Percentiles rank a stretch among this genome's conserved stretches.
phyloP scores from a whole-genome alignment of 2,797 vertebrate species.

The Xyrichtys novacula region DNA sequence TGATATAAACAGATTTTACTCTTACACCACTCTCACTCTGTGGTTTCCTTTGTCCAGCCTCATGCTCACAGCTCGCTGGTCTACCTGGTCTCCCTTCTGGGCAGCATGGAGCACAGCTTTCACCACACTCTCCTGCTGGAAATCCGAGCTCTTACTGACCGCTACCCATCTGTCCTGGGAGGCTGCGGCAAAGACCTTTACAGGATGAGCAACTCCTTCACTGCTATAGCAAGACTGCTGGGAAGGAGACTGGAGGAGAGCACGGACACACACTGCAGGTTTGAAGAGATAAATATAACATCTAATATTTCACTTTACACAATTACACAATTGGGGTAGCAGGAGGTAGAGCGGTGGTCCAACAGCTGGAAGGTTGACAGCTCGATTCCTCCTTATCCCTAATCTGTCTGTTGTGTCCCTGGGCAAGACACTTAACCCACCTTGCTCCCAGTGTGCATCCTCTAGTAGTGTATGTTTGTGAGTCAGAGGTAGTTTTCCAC shows the following conservation, averaged over 20 bases:
- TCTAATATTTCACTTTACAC: too few relatives aligned
- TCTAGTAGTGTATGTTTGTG: too few relatives aligned
- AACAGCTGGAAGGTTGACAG: too few relatives aligned
- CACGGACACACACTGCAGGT: constrained; percentile 80
- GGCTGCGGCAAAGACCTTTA: constrained; percentile 91
- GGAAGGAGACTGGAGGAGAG: constrained; percentile 82
- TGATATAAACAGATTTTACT: background rate
- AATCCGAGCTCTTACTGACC: constrained; percentile 90
- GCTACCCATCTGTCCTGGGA: constrained; percentile 87
- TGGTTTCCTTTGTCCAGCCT: constrained; percentile 74
- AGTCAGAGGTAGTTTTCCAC: too few relatives aligned
- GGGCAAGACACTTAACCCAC: too few relatives aligned
- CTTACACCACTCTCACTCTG: background rate
- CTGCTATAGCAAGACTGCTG: constrained; percentile 89
- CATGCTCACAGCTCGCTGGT: constrained; percentile 87
- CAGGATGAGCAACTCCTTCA: constrained; percentile 97
- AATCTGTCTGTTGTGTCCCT: too few relatives aligned
- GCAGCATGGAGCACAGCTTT: constrained; percentile 92
- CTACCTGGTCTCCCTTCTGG: constrained; percentile 91
- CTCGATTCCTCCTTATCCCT: too few relatives aligned
- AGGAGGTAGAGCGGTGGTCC: too few relatives aligned
- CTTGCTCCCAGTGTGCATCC: too few relatives aligned
- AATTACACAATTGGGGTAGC: too few relatives aligned
- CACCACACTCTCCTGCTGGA: constrained; percentile 94
- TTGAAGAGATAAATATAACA: background rate